A percentile compares a stretch with the other conserved stretches of the same genome.
phyloP scores from a whole-genome alignment of 1,140 invertebrate species.

The Lerema accius region DNA sequence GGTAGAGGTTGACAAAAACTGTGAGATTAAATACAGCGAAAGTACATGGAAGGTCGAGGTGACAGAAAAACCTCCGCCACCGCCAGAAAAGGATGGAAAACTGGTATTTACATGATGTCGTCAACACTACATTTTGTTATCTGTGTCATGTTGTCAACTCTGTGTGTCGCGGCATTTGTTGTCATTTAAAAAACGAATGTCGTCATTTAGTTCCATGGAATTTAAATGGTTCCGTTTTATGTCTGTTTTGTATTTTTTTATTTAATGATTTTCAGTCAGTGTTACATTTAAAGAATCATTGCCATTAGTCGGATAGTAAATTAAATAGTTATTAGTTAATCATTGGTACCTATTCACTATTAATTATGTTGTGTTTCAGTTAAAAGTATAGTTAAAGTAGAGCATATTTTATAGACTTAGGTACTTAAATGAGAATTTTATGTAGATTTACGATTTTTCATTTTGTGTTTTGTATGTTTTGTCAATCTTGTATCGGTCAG shows the following conservation, averaged over 20 bases:
- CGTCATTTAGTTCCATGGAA: not conserved
- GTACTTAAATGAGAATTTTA: too few relatives aligned
- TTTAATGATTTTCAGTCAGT: not conserved
- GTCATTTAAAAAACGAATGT: not conserved
- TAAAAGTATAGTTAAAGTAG: not conserved
- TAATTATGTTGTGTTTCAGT: not conserved
- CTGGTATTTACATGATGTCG: constrained; percentile 17
- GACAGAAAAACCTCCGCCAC: constrained; percentile 17
- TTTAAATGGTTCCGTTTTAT: not conserved
- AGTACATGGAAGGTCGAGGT: constrained; percentile 27
- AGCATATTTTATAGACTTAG: too few relatives aligned
- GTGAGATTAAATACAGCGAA: constrained; percentile 26
- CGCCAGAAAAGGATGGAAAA: constrained; percentile 15
- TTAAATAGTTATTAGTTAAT: too few relatives aligned
- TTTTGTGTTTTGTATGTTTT: too few relatives aligned
- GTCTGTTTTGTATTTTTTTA: not conserved
- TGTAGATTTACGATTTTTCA: not conserved
- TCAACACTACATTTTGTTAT: constrained; percentile 19
- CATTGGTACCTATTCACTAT: not conserved
- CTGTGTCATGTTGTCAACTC: not conserved
- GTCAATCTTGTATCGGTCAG: too few relatives aligned
- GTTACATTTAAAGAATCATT: not conserved
- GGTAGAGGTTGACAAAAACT: constrained; percentile 19
- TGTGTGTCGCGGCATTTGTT: not conserved
- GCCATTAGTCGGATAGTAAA: not conserved